Evolutionary conservation across 2,113 vertebrate species (phyloP).

Genomic region (Addax nasomaculatus): DNA sequence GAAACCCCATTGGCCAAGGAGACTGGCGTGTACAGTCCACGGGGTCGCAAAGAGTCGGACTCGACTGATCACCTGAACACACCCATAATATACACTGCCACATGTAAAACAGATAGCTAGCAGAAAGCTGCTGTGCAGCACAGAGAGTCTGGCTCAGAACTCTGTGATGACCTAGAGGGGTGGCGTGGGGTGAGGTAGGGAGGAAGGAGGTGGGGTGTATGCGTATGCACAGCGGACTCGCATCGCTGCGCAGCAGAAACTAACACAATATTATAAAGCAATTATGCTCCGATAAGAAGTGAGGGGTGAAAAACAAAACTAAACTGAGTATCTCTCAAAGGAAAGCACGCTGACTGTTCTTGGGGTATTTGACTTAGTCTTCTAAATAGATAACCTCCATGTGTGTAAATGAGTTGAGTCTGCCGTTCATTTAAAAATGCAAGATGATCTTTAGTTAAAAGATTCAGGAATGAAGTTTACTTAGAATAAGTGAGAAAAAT

Average conservation of each 20-base stretch:
- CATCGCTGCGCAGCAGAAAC: background rate
- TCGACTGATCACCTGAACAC: background rate
- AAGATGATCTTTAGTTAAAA: background rate
- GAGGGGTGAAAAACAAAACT: background rate
- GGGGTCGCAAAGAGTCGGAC: background rate
- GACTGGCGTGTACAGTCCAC: background rate
- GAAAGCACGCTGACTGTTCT: background rate
- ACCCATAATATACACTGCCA: background rate
- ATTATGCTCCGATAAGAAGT: rapidly evolving
- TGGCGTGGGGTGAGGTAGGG: background rate
- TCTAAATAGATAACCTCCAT: background rate
- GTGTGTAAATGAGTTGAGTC: background rate
- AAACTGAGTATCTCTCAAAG: background rate
- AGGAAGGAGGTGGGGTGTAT: rapidly evolving
- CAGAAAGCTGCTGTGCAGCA: background rate
- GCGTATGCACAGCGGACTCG: rapidly evolving
- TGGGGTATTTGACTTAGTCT: background rate
- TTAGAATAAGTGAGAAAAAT: background rate
- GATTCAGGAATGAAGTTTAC: background rate
- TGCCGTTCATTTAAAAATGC: background rate
- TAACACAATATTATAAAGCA: background rate
- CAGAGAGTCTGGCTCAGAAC: rapidly evolving
- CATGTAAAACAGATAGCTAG: background rate
- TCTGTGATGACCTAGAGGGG: background rate
- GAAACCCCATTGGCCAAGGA: background rate